Base-by-base conservation (phyloP, 1,140 invertebrate species). In the Pristionchus pacificus region DNA sequence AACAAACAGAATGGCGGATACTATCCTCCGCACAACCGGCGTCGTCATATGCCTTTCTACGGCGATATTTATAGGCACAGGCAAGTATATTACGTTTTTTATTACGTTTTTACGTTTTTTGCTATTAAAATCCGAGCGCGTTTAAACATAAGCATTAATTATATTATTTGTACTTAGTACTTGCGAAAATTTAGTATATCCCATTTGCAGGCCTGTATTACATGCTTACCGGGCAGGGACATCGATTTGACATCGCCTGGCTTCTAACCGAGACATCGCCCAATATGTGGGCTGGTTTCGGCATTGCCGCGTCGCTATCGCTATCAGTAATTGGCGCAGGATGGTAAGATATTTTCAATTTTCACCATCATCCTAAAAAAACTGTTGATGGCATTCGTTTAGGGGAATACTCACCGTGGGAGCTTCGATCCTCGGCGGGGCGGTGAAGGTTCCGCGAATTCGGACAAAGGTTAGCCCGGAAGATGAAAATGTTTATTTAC, bases 381-480 rank as follows among this genome's bases (percentile, higher is more conserved):
- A 30, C 30, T 24, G 55, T 73, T 30, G 33, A 57, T 61, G 19
- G 29, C 10, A 55, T 14, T 60, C 72, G 77, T 83, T 55, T 77
- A 89, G 88, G 83, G 95, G 95, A 64, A 98, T 98, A 77, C 92
- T 95, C 84, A 95, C 93, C 31, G 96, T 93, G 29, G 96, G 96
- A 71, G 89, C 91, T 3, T 96, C 93, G 81, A 98, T 99, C 84
- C 87, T 98, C 62, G 96, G 96, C 67, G 96, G 91, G 76, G 96
- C 95, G 84, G 95, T 99, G 0, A 97, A 97, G 87, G 93, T 95
- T 25, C 96, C 96, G 2, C 88, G 96, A 79, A 99, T 99, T 84
- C 94, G 97, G 86, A 99, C 96, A 62, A 98, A 98, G n/a, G n/a
- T n/a, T n/a, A n/a, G n/a, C n/a, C n/a, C n/a, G n/a, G n/a, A n/a